Conservation (phyloP, 2,113 vertebrate genomes). For the Odocoileus hemionus region DNA sequence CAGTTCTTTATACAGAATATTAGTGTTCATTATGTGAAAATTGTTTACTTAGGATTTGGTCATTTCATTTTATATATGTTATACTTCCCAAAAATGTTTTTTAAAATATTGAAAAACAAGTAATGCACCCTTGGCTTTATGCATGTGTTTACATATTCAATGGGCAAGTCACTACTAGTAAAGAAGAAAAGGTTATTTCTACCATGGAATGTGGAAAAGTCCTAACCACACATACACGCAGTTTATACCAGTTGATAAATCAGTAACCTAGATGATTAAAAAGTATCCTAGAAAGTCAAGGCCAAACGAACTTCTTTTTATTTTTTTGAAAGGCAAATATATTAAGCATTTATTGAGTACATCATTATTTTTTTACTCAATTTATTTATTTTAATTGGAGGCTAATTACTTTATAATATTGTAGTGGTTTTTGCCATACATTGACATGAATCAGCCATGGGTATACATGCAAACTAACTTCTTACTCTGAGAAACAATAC, state of each 20-base stretch:
- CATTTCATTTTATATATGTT: background rate
- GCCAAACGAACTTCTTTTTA: background rate
- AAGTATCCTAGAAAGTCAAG: background rate
- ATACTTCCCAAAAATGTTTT: background rate
- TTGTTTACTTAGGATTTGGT: background rate
- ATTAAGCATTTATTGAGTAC: background rate
- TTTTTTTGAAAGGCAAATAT: background rate
- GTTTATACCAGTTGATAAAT: background rate
- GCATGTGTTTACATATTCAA: background rate
- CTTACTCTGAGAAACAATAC: background rate
- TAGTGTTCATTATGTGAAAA: background rate
- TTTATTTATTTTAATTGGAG: background rate
- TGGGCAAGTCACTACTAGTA: background rate
- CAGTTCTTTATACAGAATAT: background rate
- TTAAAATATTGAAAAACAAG: background rate
- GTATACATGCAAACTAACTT: background rate
- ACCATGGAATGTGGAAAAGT: background rate
- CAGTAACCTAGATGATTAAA: background rate
- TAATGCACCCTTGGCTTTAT: background rate
- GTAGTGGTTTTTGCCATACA: background rate
- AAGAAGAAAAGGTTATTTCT: background rate
- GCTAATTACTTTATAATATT: background rate
- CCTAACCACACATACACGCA: background rate
- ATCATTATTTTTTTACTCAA: background rate
- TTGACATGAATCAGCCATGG: background rate